Evolutionary conservation across 2,113 vertebrate genomes (phyloP).

Genomic region (Lampris megalopsis): DNA sequence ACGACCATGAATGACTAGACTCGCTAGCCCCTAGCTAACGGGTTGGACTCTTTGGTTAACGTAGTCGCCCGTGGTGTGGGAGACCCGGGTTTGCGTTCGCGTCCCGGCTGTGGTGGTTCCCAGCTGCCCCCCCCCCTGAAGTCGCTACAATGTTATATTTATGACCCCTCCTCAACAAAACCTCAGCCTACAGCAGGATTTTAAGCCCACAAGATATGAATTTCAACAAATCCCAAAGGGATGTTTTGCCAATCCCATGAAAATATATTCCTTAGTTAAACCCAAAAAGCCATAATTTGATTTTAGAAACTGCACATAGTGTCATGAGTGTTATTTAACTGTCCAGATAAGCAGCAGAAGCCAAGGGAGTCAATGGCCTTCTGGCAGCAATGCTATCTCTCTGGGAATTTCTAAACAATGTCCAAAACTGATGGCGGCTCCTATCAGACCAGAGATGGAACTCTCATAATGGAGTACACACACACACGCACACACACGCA

Average conservation of each 20-base stretch:
- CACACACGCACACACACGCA: not conserved
- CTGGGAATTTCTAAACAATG: slow-evolving; percentile 77
- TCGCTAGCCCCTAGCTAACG: no score
- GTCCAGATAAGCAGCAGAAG: slow-evolving; percentile 44
- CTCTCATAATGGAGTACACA: slow-evolving; percentile 34
- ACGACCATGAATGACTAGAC: no score
- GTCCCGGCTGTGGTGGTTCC: no score
- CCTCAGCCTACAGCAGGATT: not conserved
- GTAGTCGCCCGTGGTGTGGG: no score
- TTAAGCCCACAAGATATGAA: not conserved
- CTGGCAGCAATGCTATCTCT: slow-evolving; percentile 52
- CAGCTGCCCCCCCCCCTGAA: no score
- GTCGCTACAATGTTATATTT: no score
- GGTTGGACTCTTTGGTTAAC: no score
- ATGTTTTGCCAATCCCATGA: not conserved
- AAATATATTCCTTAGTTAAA: slow-evolving; percentile 9
- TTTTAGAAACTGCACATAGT: not conserved
- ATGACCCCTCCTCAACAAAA: no score
- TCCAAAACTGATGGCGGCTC: slow-evolving; percentile 54
- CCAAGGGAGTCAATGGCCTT: slow-evolving; percentile 70
- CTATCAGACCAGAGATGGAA: slow-evolving; percentile 31
- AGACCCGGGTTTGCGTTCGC: no score
- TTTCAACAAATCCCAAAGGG: no score
- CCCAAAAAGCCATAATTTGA: not conserved
- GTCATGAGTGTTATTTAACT: slow-evolving; percentile 40